Evolutionary conservation across 2,888 invertebrate species (phyloP).

Genomic region (Drosophila ochracea): DNA sequence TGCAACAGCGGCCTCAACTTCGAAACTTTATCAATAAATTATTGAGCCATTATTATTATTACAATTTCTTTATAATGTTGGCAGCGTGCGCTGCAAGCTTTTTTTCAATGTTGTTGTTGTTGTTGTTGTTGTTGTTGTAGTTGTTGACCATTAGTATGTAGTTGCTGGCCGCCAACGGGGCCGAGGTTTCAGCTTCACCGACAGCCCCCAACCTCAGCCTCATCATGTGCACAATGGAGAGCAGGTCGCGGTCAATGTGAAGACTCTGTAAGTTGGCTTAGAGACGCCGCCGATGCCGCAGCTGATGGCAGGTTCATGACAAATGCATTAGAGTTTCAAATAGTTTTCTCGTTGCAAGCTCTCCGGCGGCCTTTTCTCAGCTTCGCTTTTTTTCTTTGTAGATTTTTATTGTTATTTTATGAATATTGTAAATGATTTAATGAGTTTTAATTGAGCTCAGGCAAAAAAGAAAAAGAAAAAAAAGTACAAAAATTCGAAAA

Average conservation of each 20-base stretch:
- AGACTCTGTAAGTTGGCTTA: constrained; percentile 52
- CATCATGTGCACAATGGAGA: constrained; percentile 81
- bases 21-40: constrained; percentile 79
- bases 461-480: constrained; percentile 3
- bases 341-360: constrained; percentile 47
- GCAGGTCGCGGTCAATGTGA: constrained; percentile 69
- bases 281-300: constrained; percentile 26
- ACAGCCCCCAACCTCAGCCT: constrained; percentile 48
- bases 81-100: constrained; percentile 70
- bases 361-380: constrained; percentile 49
- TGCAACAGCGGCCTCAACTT: constrained; percentile 36
- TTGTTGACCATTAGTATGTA: constrained; percentile 75
- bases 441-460: constrained; percentile 74
- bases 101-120: constrained; percentile 17
- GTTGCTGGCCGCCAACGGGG: constrained; percentile 73
- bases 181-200: constrained; percentile 65
- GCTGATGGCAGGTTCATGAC: constrained; percentile 73
- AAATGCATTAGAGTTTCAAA: constrained; percentile 70
- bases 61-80: constrained; percentile 82
- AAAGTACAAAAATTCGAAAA: constrained; percentile 24
- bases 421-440: constrained; percentile 79
- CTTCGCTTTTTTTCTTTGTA: constrained; percentile 18
- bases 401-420: constrained; percentile 70
- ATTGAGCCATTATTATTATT: constrained; percentile 82
- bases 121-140: constrained; percentile 38